Evolutionary conservation across 2,113 vertebrate species (phyloP).

Genomic region (Manacus vitellinus): DNA sequence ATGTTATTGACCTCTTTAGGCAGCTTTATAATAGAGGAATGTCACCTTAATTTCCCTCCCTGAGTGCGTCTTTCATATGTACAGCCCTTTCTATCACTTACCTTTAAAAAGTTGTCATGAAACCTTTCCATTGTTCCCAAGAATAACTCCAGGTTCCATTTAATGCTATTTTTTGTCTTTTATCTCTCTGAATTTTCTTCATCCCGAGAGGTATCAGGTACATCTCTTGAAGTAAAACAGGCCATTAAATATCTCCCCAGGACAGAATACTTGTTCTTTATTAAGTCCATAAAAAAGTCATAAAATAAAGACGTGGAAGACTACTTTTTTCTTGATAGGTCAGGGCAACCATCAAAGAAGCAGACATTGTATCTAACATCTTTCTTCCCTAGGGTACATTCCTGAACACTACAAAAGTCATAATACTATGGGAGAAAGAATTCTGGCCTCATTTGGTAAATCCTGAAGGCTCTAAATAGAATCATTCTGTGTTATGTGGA

Average conservation of each 20-base stretch:
- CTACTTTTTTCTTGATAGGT: constrained; percentile 28
- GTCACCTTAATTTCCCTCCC: background rate
- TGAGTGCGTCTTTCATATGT: background rate
- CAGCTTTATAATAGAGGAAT: background rate
- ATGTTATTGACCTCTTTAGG: background rate
- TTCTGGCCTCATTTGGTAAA: background rate
- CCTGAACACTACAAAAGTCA: background rate
- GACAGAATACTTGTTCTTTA: constrained; percentile 44
- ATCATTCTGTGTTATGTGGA: background rate
- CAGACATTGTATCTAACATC: constrained; percentile 9
- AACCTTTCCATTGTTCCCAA: background rate
- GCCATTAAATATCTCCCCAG: constrained; percentile 35
- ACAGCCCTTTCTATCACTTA: constrained; percentile 3
- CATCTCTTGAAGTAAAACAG: constrained; percentile 26
- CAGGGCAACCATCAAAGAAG: background rate
- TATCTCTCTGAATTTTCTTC: constrained; percentile 4
- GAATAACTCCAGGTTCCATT: background rate
- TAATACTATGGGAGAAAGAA: background rate
- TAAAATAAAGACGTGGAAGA: constrained; percentile 49
- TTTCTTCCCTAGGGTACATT: constrained; percentile 12
- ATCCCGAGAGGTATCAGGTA: constrained; percentile 7
- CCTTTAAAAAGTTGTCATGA: constrained; percentile 13
- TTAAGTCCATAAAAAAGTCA: constrained; percentile 41
- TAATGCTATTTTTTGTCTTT: constrained; percentile 7
- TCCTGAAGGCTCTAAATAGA: background rate